A percentile compares a stretch with the other conserved stretches of the same genome.
Evolutionary conservation across 2,113 vertebrate genomes (phyloP).

Genomic region (Trinectes maculatus): DNA sequence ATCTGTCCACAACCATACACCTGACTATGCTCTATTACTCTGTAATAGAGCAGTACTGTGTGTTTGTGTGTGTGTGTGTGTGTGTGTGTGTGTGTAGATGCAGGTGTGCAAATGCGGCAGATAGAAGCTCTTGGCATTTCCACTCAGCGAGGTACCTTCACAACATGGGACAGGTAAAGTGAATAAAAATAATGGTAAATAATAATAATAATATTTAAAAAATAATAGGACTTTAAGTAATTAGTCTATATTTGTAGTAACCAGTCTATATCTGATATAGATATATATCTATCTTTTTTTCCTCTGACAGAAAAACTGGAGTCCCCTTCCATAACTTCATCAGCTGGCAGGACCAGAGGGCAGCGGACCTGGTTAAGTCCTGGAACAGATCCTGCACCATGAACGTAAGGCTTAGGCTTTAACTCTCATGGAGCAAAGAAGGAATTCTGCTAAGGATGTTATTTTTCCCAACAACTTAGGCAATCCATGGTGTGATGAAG

Average conservation of each 20-base stretch:
- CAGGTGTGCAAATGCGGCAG: constrained; percentile 88
- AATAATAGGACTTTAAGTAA: neutral
- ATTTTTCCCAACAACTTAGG: constrained; percentile 68
- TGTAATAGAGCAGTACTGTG: too few species aligned
- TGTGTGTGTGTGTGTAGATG: constrained; percentile 75
- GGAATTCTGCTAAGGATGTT: neutral
- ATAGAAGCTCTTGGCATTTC: constrained; percentile 92
- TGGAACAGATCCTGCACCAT: constrained; percentile 92
- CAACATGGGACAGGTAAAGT: constrained; percentile 91
- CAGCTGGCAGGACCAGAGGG: constrained; percentile 94
- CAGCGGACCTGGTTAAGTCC: constrained; percentile 87
- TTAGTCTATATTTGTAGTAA: neutral
- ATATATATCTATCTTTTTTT: too few species aligned
- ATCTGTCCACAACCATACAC: neutral
- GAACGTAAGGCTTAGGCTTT: constrained; percentile 83
- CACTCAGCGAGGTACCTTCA: constrained; percentile 92
- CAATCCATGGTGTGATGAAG: constrained; percentile 83
- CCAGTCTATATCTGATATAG: too few species aligned
- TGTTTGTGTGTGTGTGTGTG: too few species aligned
- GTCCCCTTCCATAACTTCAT: constrained; percentile 97
- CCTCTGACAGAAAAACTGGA: constrained; percentile 86
- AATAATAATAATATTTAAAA: too few species aligned
- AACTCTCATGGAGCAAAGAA: neutral
- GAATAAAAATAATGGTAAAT: constrained; percentile 54
- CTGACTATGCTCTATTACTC: neutral